Percentiles rank a stretch among this genome's conserved stretches.
Evolutionary conservation across 1,140 invertebrate species (phyloP).

Genomic region (Mylabris phalerata): DNA sequence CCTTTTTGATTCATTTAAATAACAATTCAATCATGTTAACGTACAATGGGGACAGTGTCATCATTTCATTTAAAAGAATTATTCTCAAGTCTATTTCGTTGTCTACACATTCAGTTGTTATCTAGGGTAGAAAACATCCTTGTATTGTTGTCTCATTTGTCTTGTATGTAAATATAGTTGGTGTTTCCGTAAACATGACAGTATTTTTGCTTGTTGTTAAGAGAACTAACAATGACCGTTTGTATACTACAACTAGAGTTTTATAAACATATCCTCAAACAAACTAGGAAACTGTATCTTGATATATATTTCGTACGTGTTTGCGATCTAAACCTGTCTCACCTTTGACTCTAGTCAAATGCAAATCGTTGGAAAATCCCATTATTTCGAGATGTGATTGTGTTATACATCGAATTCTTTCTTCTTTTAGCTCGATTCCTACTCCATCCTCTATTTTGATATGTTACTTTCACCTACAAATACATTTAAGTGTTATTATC

Average conservation of each 20-base stretch:
- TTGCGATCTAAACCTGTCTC: slow-evolving; percentile 7
- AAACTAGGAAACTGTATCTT: slow-evolving; percentile 1
- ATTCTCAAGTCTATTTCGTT: too few species aligned
- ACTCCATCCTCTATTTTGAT: slow-evolving; percentile 1
- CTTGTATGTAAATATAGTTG: slow-evolving; percentile 3
- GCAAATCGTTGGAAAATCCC: too few species aligned
- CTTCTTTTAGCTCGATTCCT: background rate
- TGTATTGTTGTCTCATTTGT: background rate
- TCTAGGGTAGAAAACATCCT: background rate
- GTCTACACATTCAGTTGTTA: too few species aligned
- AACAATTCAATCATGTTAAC: too few species aligned
- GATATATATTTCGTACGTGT: slow-evolving; percentile 4
- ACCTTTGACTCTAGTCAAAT: slow-evolving; percentile 4
- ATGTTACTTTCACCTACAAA: slow-evolving; percentile 3
- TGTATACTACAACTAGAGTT: too few species aligned
- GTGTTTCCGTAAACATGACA: background rate
- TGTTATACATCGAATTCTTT: background rate
- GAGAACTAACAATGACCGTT: background rate
- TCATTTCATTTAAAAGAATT: too few species aligned
- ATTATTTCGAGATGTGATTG: too few species aligned
- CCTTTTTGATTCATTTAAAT: too few species aligned
- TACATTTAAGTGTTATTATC: slow-evolving; percentile 5
- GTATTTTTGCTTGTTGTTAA: background rate
- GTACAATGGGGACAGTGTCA: too few species aligned
- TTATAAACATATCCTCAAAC: too few species aligned